phyloP scores from a whole-genome alignment of 2,113 vertebrate genomes.

The Nestor notabilis region DNA sequence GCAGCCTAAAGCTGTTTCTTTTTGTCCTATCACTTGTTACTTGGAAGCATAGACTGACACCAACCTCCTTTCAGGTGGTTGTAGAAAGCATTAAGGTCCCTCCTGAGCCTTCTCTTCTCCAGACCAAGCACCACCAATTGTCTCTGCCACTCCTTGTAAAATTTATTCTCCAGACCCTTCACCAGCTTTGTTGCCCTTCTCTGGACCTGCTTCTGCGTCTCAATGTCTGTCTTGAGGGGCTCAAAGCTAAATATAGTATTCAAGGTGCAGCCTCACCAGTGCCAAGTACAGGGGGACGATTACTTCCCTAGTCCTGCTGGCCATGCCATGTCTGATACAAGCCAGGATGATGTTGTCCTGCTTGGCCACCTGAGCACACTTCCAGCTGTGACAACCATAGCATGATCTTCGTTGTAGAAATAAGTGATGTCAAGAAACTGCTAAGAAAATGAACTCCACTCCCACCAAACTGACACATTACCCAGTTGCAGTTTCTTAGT shows the following conservation, averaged over 20 bases:
- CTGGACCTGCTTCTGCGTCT: neutral
- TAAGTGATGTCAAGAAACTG: neutral
- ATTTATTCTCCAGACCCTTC: neutral
- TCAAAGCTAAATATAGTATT: too few relatives aligned
- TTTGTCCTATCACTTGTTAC: neutral
- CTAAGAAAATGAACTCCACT: neutral
- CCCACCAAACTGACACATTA: neutral
- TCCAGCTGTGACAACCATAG: neutral
- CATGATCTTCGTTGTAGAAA: neutral
- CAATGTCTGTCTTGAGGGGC: neutral
- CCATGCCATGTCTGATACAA: neutral
- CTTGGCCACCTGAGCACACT: neutral
- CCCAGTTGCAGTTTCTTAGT: neutral
- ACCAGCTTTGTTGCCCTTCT: neutral
- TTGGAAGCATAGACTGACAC: neutral
- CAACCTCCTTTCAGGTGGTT: neutral
- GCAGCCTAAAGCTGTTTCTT: neutral
- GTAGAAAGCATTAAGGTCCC: neutral
- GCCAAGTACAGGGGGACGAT: fast-evolving
- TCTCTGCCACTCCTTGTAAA: neutral
- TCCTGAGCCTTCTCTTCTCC: neutral
- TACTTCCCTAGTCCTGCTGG: neutral
- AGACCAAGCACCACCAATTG: neutral
- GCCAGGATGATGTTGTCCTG: too few relatives aligned
- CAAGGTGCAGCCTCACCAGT: neutral